Percentiles rank a stretch among this genome's conserved stretches.
phyloP scores from a whole-genome alignment of 2,113 vertebrate species.

The Phoenicopterus ruber region DNA sequence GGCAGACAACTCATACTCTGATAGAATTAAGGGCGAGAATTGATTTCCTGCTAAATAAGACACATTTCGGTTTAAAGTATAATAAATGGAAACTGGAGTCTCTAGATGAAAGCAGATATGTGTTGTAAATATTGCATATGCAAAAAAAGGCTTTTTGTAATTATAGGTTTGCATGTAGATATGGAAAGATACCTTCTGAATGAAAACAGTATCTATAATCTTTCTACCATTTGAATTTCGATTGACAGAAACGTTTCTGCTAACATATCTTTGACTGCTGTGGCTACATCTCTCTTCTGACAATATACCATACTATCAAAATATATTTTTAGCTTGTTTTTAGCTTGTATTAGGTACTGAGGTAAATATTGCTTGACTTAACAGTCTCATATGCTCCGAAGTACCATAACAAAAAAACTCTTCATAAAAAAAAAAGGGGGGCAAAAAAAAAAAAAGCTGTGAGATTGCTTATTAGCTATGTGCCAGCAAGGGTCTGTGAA shows the following conservation, averaged over 20 bases:
- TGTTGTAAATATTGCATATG: conserved; percentile 13
- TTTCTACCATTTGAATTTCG: conserved; percentile 17
- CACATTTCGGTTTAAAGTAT: neutral
- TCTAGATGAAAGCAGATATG: neutral
- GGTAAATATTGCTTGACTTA: neutral
- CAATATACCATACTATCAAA: neutral
- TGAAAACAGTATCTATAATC: neutral
- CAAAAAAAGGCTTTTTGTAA: neutral
- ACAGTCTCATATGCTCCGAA: neutral
- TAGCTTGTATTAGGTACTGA: neutral
- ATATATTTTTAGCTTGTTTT: neutral
- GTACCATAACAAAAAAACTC: neutral
- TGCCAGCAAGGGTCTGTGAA: neutral
- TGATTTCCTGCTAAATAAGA: conserved; percentile 50
- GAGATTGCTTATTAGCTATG: neutral
- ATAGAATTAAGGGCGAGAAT: conserved; percentile 47
- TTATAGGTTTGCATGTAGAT: conserved; percentile 4
- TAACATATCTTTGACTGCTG: neutral
- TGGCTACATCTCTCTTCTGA: conserved; percentile 5
- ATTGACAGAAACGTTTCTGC: conserved; percentile 29
- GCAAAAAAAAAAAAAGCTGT: neutral
- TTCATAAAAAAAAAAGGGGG: neutral
- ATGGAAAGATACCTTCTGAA: neutral
- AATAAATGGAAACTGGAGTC: neutral
- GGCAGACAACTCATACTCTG: conserved; percentile 7